Base-by-base conservation (phyloP, 2,888 invertebrate species). In the Galeopsomyia nigrocyanea region DNA sequence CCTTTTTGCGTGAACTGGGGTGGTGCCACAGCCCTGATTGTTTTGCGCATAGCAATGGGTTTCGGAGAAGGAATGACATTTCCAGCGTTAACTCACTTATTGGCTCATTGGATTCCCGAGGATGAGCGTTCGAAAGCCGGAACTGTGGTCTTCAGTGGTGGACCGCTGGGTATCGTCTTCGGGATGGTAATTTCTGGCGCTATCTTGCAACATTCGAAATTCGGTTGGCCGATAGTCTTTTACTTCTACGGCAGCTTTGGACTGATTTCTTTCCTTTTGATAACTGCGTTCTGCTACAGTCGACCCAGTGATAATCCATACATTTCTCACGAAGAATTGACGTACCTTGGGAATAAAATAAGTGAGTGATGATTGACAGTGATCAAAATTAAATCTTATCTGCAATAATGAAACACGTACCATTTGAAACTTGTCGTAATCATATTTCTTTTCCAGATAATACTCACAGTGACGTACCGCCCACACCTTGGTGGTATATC, bases 31-130 rank as follows among this genome's bases (percentile, higher is more conserved):
- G 91, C 92, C 21, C 88, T 96, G n/a, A 92, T 95, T 53, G 87
- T 90, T n/a, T 83, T 95, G 16, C 89, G 96, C 74, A 90, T 95
- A 26, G 39, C 39, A 39, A 39, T 10, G 10, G 10, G 10, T 39
- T 39, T 39, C 1, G 10, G 5, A 10, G 95, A 96, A 90, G 95
- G 95, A 26, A 93, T 93, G 6, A 94, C 94, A 0, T 94, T 92
- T 82, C 95, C 94, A 1, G 95, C 96, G 0, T 87, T 97, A 78
- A 94, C 93, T 82, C 92, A 93, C 0, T 88, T 95, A 84, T 86
- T 95, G 9, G 92, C 95, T 0, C 90, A 93, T 79, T 95, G 95
- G 95, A 92, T 93, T 0, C 95, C 95, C 0, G 87, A 92, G 0
- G 90, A 91, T 0, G 78, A 79, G 58, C 77, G 95, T 76, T 93